These are phyloP conservation scores for Xestia c-nigrum DNA, from an alignment of 2,888 invertebrate genomes.

Conservation along the genomic window DNA sequence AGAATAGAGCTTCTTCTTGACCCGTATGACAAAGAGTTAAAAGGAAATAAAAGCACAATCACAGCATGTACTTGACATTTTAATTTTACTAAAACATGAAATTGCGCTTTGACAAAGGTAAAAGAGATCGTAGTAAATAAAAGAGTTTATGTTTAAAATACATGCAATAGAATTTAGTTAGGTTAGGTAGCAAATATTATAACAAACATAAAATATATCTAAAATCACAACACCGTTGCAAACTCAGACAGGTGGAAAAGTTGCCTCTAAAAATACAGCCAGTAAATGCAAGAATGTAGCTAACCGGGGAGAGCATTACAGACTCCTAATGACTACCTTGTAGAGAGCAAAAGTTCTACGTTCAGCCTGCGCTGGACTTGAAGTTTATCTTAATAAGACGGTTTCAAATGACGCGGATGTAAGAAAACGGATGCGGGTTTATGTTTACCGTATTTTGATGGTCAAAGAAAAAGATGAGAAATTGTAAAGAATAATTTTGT, in stretches of 20 bases:
- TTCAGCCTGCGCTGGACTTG: constrained; percentile 71
- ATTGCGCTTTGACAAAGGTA: background rate
- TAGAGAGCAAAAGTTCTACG: constrained; percentile 82
- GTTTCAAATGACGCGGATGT: constrained; percentile 71
- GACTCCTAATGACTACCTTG: constrained; percentile 83
- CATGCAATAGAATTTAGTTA: background rate
- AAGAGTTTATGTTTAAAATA: background rate
- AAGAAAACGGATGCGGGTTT: constrained; percentile 31
- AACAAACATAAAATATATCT: background rate
- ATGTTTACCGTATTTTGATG: constrained; percentile 6
- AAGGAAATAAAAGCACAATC: background rate
- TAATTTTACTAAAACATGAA: background rate
- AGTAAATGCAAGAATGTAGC: constrained; percentile 54
- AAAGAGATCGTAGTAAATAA: background rate
- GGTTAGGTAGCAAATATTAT: background rate
- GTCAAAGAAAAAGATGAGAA: background rate
- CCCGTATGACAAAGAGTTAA: background rate
- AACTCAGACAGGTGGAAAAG: constrained; percentile 43
- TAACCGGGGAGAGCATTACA: constrained; percentile 59
- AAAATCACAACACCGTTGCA: constrained; percentile 9
- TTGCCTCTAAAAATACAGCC: constrained; percentile 51
- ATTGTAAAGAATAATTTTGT: background rate
- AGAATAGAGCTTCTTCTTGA: background rate
- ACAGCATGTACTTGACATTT: background rate
- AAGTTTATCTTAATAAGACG: constrained; percentile 83